Evolutionary conservation across 2,888 invertebrate genomes (phyloP).

Genomic region (Callyntrura sp.): DNA sequence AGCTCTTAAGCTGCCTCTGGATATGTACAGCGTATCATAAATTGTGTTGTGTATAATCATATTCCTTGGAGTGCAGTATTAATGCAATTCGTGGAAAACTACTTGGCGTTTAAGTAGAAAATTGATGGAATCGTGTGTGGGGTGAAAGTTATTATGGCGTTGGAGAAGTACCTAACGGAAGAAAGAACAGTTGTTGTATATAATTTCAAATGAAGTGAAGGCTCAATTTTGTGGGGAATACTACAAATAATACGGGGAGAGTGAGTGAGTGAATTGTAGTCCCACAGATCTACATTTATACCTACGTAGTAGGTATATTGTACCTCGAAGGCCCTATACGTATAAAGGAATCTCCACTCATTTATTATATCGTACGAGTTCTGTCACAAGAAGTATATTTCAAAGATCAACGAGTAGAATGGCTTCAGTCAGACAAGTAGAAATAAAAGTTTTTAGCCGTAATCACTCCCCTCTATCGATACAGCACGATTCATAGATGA

Average conservation of each 20-base stretch:
- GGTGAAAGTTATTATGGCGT: too few species aligned
- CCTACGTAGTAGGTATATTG: too few species aligned
- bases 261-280: conserved; percentile 12
- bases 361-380: not conserved
- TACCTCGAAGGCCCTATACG: too few species aligned
- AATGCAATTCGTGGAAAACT: not conserved
- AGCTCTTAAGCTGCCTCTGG: not conserved
- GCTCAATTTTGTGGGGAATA: conserved; percentile 12
- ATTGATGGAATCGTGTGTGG: conserved; percentile 9
- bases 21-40: not conserved
- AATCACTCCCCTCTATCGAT: too few species aligned
- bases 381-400: not conserved
- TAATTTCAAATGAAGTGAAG: conserved; percentile 4
- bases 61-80: conserved; percentile 20
- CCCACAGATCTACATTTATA: too few species aligned
- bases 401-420: not conserved
- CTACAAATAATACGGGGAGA: not conserved
- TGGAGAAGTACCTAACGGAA: too few species aligned
- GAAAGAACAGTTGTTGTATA: too few species aligned
- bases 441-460: too few species aligned
- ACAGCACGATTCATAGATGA: too few species aligned
- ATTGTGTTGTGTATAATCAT: not conserved
- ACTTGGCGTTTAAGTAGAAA: conserved; percentile 7
- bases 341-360: not conserved
- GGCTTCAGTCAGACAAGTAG: too few species aligned